These are phyloP conservation scores for Drosophila ficusphila DNA, from an alignment of 1,140 invertebrate species.

Conservation along the genomic window DNA sequence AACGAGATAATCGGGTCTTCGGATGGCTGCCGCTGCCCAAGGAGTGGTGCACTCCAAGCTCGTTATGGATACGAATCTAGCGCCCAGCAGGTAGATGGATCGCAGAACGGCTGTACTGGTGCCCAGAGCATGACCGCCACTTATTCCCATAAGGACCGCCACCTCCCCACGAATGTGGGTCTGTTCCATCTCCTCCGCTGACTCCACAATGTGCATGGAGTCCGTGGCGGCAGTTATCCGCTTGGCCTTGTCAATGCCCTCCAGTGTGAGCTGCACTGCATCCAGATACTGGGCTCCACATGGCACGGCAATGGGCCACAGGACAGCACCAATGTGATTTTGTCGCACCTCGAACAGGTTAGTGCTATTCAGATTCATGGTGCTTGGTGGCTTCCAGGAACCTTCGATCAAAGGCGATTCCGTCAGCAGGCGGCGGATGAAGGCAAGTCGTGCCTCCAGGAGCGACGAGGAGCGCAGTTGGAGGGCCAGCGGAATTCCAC, in stretches of 20 bases:
- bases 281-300: conserved; percentile 88
- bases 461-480: conserved; percentile 86
- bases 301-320: conserved; percentile 88
- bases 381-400: conserved; percentile 80
- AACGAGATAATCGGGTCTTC: conserved; percentile 65
- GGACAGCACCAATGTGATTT: conserved; percentile 85
- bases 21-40: conserved; percentile 85
- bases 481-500: conserved; percentile 85
- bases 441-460: conserved; percentile 86
- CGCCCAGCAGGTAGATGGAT: conserved; percentile 89
- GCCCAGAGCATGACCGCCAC: conserved; percentile 90
- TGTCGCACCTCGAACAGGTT: conserved; percentile 66
- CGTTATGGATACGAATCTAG: conserved; percentile 90
- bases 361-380: conserved; percentile 61
- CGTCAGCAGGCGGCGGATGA: conserved; percentile 86
- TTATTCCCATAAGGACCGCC: conserved; percentile 89
- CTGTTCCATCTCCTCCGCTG: conserved; percentile 86
- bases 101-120: conserved; percentile 89
- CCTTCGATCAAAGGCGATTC: conserved; percentile 86
- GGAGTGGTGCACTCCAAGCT: conserved; percentile 90
- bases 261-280: conserved; percentile 87
- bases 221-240: conserved; percentile 86
- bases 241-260: conserved; percentile 87
- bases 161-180: conserved; percentile 87
- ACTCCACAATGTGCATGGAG: conserved; percentile 78